Evolutionary conservation across 2,797 vertebrate genomes (phyloP), one percentile per base, ranked within the genome.

Genomic region (Rhyacichthys aspro): DNA sequence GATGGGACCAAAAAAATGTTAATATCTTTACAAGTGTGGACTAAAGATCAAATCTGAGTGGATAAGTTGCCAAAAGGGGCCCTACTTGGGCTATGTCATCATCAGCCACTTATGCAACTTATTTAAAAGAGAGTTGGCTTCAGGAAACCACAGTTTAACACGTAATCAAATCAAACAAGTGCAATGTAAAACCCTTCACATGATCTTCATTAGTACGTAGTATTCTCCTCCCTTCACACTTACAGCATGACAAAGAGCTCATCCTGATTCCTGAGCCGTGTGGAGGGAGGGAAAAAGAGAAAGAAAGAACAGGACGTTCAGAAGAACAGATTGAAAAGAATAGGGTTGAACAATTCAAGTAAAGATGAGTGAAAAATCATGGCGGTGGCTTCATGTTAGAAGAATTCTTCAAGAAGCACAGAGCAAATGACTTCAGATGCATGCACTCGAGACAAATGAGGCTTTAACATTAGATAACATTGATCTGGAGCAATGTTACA

Each of bases 221-320:
- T 11, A 66, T 42, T 68, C 8, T 41, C 43, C 75, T 62, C 65
- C 47, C 59, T 63, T 0, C 34, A 62, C 75, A 89, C 89, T 90
- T 87, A 91, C 89, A 91, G 87, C 81, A 86, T 83, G n/a, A 89
- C 82, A 86, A 87, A 90, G 32, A 90, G 85, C 72, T 90, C 88
- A 67, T 90, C 84, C 63, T 86, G 82, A 81, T 70, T 88, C 75
- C 90, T 90, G 78, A 77, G 67, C 33, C 37, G 64, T 33, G 44
- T 68, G 41, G 32, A 76, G 46, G 68, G 59, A 78, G 48, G 47
- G 64, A 59, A 74, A 52, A 57, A 56, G 79, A 62, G 63, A 32
- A 69, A 41, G 42, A 70, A 63, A 82, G 12, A 47, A 79, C 9
- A 18, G 37, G 10, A 28, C 72, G 63, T 62, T 83, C 43, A 86